phyloP scores from a whole-genome alignment of 2,113 vertebrate species.

The Conger conger region DNA sequence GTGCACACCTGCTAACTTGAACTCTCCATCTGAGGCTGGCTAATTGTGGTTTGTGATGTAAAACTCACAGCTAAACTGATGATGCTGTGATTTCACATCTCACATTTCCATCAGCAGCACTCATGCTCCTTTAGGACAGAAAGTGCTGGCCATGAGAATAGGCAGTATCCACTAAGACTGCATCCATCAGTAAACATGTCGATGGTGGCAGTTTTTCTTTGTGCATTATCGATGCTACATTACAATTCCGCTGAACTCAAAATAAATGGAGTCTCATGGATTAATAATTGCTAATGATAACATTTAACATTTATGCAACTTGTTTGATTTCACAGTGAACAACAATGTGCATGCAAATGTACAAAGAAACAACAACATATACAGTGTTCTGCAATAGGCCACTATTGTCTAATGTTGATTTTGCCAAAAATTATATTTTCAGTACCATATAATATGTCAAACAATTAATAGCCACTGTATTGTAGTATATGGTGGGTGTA shows the following conservation, averaged over 20 bases:
- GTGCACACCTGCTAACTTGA: not conserved
- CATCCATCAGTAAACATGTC: not conserved
- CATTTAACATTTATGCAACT: not conserved
- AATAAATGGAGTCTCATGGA: not conserved
- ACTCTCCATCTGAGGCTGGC: not conserved
- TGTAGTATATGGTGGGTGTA: no score
- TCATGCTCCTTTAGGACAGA: not conserved
- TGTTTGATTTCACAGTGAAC: not conserved
- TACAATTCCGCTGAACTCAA: conserved; percentile 5
- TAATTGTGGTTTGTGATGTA: not conserved
- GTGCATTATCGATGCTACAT: conserved; percentile 22
- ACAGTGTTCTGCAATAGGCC: not conserved
- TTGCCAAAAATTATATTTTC: not conserved
- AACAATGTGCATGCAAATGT: not conserved
- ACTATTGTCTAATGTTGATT: no score
- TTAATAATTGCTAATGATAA: not conserved
- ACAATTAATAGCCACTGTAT: not conserved
- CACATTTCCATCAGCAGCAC: not conserved
- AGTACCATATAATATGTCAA: not conserved
- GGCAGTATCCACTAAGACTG: not conserved
- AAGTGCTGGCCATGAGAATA: conserved; percentile 1
- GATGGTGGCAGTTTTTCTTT: not conserved
- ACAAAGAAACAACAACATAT: not conserved
- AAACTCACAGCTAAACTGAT: not conserved
- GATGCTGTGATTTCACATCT: not conserved